phyloP scores from a whole-genome alignment of 2,797 vertebrate species.

The Acanthurus tractus region DNA sequence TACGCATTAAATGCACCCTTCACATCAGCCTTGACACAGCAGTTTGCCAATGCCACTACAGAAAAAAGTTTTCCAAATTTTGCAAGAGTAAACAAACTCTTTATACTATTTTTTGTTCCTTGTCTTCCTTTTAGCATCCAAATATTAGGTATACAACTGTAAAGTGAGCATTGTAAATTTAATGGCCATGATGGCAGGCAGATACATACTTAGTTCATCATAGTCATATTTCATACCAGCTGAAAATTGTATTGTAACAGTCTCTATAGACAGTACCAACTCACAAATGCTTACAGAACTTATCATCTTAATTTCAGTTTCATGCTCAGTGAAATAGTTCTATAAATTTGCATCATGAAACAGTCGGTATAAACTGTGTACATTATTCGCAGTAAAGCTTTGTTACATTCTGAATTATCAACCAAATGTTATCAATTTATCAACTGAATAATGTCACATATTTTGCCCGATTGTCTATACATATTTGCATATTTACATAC shows the following conservation, averaged over 20 bases:
- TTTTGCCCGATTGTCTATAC: neutral
- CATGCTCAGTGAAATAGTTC: slow-evolving; percentile 13
- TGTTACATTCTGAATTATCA: slow-evolving; percentile 3
- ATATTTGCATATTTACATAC: no score
- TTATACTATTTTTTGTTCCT: no score
- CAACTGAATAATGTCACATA: neutral
- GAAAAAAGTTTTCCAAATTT: neutral
- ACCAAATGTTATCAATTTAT: neutral
- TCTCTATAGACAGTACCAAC: slow-evolving; percentile 21
- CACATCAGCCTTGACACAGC: neutral
- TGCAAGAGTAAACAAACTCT: neutral
- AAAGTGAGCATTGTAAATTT: neutral
- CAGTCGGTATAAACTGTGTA: neutral
- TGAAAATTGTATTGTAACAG: slow-evolving; percentile 33
- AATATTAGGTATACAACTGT: neutral
- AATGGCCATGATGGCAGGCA: neutral
- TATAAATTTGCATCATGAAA: slow-evolving; percentile 1
- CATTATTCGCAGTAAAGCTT: neutral
- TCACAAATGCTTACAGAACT: slow-evolving; percentile 31
- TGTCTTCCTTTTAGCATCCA: neutral
- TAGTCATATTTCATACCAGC: slow-evolving; percentile 27
- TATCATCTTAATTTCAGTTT: slow-evolving; percentile 11
- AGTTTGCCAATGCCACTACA: neutral
- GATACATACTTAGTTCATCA: slow-evolving; percentile 20
- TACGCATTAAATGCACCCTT: neutral